Base-by-base conservation (phyloP, 2,888 invertebrate genomes). In the Heliconius aoede region DNA sequence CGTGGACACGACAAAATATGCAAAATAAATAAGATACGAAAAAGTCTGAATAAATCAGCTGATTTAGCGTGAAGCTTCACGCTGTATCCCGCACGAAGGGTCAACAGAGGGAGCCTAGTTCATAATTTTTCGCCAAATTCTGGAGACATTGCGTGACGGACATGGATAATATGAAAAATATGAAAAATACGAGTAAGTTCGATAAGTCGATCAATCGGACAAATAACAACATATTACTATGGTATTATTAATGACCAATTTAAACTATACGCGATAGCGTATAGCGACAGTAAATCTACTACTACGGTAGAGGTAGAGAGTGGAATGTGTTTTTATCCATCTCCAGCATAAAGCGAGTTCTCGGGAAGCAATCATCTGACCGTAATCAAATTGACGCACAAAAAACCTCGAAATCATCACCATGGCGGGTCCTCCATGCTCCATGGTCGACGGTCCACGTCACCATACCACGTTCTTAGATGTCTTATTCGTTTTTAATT, bases 311-410 rank as follows among this genome's bases (percentile, higher is more conserved):
- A 28, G 30, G 69, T 58, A 72, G 72, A 65, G 69, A 73, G 73
- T 71, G 81, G 81, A 81, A 80, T 78, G 81, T 67, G 74, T 82
- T 82, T 80, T 76, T 80, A 80, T 76, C 60, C 78, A 65, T 73
- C 79, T 80, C 60, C 78, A 65, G 74, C 79, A 81, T 78, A 81
- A 80, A 82, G 80, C 74, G 78, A 80, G 79, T 79, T 82, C 82
- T 80, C 79, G 78, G 81, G 79, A 82, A 83, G 86, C 83, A 86
- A 88, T 86, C 87, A 86, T 83, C 84, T 82, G 84, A 80, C 86
- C 80, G 83, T 87, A 90, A 90, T 90, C 90, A 89, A 88, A 89
- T 86, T 84, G 85, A 82, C 81, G 81, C 79, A 88, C 86, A 90
- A 90, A 90, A 90, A 90, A 88, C 81, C 82, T 85, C 84, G 82